Conservation (phyloP, 1,140 invertebrate species). For the Brachionus sp. region DNA sequence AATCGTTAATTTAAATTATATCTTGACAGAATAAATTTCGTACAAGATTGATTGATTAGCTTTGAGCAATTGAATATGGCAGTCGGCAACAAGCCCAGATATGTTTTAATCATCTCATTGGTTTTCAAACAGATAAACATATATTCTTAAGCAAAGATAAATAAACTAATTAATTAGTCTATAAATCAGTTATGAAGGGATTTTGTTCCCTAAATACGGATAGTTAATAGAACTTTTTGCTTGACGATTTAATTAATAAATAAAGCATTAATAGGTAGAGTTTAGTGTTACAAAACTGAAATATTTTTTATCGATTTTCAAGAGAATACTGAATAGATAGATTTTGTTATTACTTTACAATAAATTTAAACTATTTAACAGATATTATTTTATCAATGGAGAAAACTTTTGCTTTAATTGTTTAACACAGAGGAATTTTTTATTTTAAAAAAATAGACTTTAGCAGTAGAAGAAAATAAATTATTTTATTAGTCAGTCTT, state of each 20-base stretch:
- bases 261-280: not conserved
- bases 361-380: slow-evolving; percentile 31
- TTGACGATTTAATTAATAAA: not conserved
- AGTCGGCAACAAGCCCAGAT: not conserved
- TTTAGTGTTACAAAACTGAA: not conserved
- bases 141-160: not conserved
- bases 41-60: not conserved
- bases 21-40: not conserved
- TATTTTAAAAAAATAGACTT: not conserved
- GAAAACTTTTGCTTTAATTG: not conserved
- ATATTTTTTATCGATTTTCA: slow-evolving; percentile 5
- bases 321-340: not conserved
- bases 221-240: not conserved
- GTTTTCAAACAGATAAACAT: not conserved
- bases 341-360: slow-evolving; percentile 2
- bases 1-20: not conserved
- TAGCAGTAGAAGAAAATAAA: not conserved
- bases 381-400: slow-evolving; percentile 41
- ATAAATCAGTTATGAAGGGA: slow-evolving; percentile 15
- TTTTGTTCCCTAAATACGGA: not conserved
- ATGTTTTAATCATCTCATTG: slow-evolving; percentile 13
- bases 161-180: slow-evolving; percentile 17
- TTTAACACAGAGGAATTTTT: not conserved
- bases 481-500: slow-evolving; percentile 15
- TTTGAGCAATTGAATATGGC: not conserved